Evolutionary conservation across 2,797 vertebrate species (phyloP), one percentile per base, ranked within the genome.

Genomic region (Tapera naevia): DNA sequence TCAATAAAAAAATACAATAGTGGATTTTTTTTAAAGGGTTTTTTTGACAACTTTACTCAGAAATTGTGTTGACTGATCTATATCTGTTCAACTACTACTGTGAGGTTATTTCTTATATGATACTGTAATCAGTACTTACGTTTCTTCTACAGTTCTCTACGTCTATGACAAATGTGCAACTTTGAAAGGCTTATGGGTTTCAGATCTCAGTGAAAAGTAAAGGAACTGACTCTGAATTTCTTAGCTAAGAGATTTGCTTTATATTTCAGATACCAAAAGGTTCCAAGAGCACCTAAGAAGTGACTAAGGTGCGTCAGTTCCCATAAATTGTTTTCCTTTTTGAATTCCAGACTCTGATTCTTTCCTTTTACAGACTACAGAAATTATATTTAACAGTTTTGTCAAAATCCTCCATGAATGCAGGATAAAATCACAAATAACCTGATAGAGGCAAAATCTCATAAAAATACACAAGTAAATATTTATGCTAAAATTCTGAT

Each of bases 321-420:
- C 32, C 73, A 11, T 5, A 23, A 73, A 37, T 8, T 32, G 3
- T 4, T 66, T 28, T 16, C 4, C 5, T 45, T 13, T 35, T 80
- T 2, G 3, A 35, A 62, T 2, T 17, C 45, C 25, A 33, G 6
- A 43, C 28, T 4, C 3, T 10, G 3, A 15, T 39, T 60, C 4
- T 64, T 50, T 48, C 11, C 4, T 82, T 75, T 72, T 45, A n/a
- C 5, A 85, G 9, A 13, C 5, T 80, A 43, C 4, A 72, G 8
- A 58, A 74, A 25, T 1, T 16, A 30, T 13, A 73, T 21, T 73
- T 57, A 53, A 39, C 2, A 27, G 10, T 16, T 65, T 54, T 12
- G 74, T 30, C 22, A 50, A 24, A 65, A 25, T 45, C 12, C 21
- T 50, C 6, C 3, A 2, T 9, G 13, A 45, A 39, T 16, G 7